Evolutionary conservation across 2,888 invertebrate genomes (phyloP).

Genomic region (Lomographa bimaculata): DNA sequence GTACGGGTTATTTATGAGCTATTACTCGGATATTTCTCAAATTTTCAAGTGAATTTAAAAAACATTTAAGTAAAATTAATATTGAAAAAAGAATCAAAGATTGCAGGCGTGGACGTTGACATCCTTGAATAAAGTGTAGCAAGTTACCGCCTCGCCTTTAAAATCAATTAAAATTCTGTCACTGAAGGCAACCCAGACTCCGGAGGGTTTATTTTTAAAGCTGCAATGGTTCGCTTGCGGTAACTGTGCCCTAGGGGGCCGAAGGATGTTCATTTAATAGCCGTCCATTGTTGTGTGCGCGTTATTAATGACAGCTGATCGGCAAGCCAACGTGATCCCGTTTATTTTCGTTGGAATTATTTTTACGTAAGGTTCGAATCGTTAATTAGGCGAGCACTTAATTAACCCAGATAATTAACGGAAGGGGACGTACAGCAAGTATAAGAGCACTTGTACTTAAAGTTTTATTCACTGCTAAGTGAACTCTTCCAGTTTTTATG

Average conservation of each 20-base stretch:
- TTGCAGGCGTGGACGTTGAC: background rate
- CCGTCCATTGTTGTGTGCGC: slow-evolving; percentile 56
- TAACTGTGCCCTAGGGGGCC: slow-evolving; percentile 54
- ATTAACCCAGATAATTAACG: no score
- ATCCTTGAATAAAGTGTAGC: slow-evolving; percentile 5
- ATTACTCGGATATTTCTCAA: no score
- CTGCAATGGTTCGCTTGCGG: slow-evolving; percentile 46
- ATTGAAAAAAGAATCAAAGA: background rate
- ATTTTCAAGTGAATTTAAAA: background rate
- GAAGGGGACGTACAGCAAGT: no score
- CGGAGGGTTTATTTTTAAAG: slow-evolving; percentile 54
- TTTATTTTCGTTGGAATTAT: slow-evolving; percentile 20
- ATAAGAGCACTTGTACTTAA: no score
- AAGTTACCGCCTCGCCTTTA: slow-evolving; percentile 16
- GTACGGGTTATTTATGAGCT: no score
- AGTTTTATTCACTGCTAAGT: no score
- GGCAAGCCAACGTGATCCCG: slow-evolving; percentile 12
- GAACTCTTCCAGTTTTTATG: no score
- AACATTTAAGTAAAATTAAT: background rate
- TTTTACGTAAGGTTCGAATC: no score
- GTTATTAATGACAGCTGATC: slow-evolving; percentile 43
- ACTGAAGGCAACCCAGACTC: slow-evolving; percentile 40
- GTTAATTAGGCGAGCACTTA: no score
- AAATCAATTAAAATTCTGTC: slow-evolving; percentile 56
- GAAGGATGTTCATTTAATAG: slow-evolving; percentile 62